These are phyloP conservation scores for Shinisaurus crocodilurus DNA, from an alignment of 2,113 vertebrate genomes.

Conservation along the genomic window DNA sequence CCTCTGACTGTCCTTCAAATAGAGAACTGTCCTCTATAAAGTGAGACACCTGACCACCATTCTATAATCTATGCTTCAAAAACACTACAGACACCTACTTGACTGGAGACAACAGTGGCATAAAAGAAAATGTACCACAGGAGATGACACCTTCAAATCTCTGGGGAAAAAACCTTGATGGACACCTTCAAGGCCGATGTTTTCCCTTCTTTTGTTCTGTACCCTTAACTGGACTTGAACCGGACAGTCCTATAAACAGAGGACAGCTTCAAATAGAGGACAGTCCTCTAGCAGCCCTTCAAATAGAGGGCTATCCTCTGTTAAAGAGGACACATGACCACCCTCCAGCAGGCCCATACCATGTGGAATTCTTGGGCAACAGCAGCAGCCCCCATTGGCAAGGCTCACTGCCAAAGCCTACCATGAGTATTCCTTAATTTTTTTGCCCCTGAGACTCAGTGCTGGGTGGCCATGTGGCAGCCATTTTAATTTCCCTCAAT, in stretches of 20 bases:
- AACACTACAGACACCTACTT: background rate
- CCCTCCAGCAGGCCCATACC: background rate
- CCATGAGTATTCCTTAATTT: background rate
- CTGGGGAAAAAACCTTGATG: background rate
- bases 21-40: too few species aligned
- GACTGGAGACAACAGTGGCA: background rate
- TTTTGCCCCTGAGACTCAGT: background rate
- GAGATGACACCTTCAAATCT: background rate
- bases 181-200: too few species aligned
- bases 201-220: too few species aligned
- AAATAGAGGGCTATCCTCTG: too few species aligned
- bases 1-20: too few species aligned
- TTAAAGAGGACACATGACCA: too few species aligned
- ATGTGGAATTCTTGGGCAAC: background rate
- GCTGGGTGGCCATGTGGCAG: background rate
- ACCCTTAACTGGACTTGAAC: too few species aligned
- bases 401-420: background rate
- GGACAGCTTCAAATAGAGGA: too few species aligned
- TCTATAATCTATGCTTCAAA: background rate
- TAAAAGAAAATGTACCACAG: background rate
- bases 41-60: too few species aligned
- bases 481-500: background rate
- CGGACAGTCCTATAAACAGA: too few species aligned
- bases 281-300: too few species aligned
- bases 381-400: background rate